Evolutionary conservation across 2,888 invertebrate species (phyloP).

Genomic region (Exephanes ischioxanthus): DNA sequence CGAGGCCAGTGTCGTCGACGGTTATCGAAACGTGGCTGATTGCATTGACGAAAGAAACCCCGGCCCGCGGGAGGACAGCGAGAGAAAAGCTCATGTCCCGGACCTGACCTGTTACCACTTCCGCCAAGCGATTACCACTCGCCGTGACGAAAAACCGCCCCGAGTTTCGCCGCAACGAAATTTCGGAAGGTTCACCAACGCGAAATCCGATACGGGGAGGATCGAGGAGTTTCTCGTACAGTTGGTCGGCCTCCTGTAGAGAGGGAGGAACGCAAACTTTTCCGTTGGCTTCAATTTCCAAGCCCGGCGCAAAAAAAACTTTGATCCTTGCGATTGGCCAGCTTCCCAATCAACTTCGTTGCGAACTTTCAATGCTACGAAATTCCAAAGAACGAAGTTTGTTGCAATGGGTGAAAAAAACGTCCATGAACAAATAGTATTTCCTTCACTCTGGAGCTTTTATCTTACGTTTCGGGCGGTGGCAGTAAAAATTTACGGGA

Average conservation of each 20-base stretch:
- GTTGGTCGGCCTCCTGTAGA: conserved; percentile 5
- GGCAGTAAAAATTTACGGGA: too few relatives aligned
- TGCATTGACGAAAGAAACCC: conserved; percentile 60
- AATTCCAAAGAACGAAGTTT: neutral
- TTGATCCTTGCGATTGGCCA: neutral
- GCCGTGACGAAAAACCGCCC: conserved; percentile 2
- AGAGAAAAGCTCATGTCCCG: conserved; percentile 42
- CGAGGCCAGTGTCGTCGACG: conserved; percentile 60
- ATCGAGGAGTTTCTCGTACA: conserved; percentile 20
- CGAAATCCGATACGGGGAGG: conserved; percentile 16
- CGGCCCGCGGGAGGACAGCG: neutral
- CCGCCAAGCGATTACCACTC: neutral
- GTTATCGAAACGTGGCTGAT: conserved; percentile 62
- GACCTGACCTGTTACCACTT: conserved; percentile 49
- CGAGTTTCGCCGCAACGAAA: conserved; percentile 10
- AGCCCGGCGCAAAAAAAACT: neutral
- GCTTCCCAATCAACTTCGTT: conserved; percentile 1
- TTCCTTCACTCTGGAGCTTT: neutral
- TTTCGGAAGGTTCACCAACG: conserved; percentile 2
- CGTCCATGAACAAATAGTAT: neutral
- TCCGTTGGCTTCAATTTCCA: neutral
- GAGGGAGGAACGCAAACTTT: conserved; percentile 17
- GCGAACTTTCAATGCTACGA: neutral
- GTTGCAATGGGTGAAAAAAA: neutral
- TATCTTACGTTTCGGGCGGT: neutral